Percentiles rank a stretch among this genome's conserved stretches.
These are phyloP conservation scores for Lepidurus couesii DNA, from an alignment of 1,140 invertebrate species.

Conservation along the genomic window DNA sequence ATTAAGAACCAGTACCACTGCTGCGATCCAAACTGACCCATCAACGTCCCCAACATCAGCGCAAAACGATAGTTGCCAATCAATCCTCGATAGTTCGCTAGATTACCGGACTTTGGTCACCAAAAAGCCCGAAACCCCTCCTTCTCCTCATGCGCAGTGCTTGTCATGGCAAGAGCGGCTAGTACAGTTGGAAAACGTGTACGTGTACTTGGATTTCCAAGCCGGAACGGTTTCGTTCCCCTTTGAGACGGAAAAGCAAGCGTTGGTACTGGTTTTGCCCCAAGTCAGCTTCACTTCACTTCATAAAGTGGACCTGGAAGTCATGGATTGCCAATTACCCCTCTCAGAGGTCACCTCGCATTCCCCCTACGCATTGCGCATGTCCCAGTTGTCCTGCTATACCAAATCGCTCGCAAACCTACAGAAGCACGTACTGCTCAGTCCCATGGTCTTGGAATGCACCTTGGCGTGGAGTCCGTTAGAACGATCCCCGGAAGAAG, in stretches of 20 bases:
- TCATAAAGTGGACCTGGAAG: background rate
- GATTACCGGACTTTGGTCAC: background rate
- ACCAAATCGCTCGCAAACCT: background rate
- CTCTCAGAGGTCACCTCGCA: background rate
- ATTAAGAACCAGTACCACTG: background rate
- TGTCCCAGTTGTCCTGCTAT: background rate
- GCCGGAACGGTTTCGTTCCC: background rate
- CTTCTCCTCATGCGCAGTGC: background rate
- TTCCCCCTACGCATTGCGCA: background rate
- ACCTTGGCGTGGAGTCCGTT: constrained; percentile 31
- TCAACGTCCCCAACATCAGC: background rate
- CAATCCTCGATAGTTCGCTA: background rate
- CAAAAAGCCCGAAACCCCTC: background rate
- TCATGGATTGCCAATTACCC: background rate
- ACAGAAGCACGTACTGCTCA: background rate
- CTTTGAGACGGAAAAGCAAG: background rate
- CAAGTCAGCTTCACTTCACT: background rate
- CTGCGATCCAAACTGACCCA: background rate
- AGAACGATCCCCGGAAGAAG: background rate
- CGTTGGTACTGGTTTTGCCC: background rate
- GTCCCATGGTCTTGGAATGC: constrained; percentile 20
- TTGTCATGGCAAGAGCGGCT: background rate
- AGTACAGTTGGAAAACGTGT: background rate
- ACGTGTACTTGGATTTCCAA: background rate
- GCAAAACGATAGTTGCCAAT: constrained; percentile 4